phyloP scores from a whole-genome alignment of 2,797 vertebrate genomes.

The Craterocephalus amniculus region DNA sequence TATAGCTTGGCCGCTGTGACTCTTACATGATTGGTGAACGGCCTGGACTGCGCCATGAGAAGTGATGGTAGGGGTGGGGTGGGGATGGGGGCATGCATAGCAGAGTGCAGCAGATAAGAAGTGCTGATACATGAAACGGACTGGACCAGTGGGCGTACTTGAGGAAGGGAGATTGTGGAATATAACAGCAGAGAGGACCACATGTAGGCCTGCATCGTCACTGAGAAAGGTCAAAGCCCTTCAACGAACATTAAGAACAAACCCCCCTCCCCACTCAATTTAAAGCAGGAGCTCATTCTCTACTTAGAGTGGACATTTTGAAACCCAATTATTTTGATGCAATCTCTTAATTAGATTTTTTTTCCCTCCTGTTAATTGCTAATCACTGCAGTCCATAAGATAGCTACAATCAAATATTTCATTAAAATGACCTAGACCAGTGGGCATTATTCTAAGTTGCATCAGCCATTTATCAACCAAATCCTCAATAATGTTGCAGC shows the following conservation, averaged over 20 bases:
- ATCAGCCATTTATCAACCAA: slow-evolving; percentile 31
- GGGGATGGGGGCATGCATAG: not conserved
- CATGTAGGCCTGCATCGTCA: slow-evolving; percentile 22
- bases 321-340: slow-evolving; percentile 57
- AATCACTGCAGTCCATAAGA: slow-evolving; percentile 28
- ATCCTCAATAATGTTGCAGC: slow-evolving; percentile 14
- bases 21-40: slow-evolving; percentile 61
- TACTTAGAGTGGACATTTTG: slow-evolving; percentile 34
- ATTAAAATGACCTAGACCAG: slow-evolving; percentile 45
- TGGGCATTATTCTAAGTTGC: slow-evolving; percentile 9
- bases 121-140: slow-evolving; percentile 71
- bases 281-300: slow-evolving; percentile 18
- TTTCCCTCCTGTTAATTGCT: slow-evolving; percentile 41
- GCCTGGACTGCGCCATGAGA: slow-evolving; percentile 54
- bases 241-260: slow-evolving; percentile 12
- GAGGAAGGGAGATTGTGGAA: slow-evolving; percentile 36
- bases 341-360: slow-evolving; percentile 59
- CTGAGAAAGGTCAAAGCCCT: slow-evolving; percentile 34
- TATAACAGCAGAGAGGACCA: slow-evolving; percentile 39
- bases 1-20: slow-evolving; percentile 57
- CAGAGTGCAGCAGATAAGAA: slow-evolving; percentile 60
- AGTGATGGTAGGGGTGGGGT: slow-evolving; percentile 7
- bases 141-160: slow-evolving; percentile 66
- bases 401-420: slow-evolving; percentile 36
- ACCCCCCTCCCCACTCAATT: slow-evolving; percentile 8